These are phyloP conservation scores for Trichoplax adhaerens DNA, from an alignment of 37 sponge, comb jelly and placozoan species.

Conservation along the genomic window DNA sequence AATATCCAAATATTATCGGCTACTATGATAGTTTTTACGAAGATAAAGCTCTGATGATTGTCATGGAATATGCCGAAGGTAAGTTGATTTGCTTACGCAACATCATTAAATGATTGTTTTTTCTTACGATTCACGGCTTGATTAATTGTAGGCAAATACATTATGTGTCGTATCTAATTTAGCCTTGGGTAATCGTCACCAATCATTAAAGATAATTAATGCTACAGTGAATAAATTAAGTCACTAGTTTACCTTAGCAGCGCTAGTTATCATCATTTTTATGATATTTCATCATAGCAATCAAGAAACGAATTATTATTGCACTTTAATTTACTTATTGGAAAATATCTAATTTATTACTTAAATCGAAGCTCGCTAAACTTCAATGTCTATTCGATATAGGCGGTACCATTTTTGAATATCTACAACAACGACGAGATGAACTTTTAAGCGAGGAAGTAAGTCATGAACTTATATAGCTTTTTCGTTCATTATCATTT, in stretches of 20 bases:
- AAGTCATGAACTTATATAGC: not conserved
- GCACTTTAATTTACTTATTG: no score
- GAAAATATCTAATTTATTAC: no score
- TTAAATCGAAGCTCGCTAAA: no score
- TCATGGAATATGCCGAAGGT: slow-evolving; percentile 81
- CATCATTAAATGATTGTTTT: not conserved
- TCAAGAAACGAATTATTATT: no score
- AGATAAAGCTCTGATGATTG: slow-evolving; percentile 68
- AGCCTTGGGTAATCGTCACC: no score
- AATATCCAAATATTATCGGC: slow-evolving; percentile 72
- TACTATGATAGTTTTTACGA: slow-evolving; percentile 58
- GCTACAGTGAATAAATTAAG: no score
- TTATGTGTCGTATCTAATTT: not conserved
- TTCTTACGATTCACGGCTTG: not conserved
- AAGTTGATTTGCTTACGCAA: not conserved
- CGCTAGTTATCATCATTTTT: no score
- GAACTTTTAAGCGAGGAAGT: slow-evolving; percentile 34
- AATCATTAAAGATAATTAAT: no score
- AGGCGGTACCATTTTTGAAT: slow-evolving; percentile 71
- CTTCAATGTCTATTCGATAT: not conserved
- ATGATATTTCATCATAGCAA: no score
- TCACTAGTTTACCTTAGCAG: no score
- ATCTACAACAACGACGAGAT: slow-evolving; percentile 55
- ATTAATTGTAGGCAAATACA: not conserved
- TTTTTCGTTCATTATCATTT: no score